phyloP scores from a whole-genome alignment of 2,888 invertebrate genomes.

The Metalampra italica region DNA sequence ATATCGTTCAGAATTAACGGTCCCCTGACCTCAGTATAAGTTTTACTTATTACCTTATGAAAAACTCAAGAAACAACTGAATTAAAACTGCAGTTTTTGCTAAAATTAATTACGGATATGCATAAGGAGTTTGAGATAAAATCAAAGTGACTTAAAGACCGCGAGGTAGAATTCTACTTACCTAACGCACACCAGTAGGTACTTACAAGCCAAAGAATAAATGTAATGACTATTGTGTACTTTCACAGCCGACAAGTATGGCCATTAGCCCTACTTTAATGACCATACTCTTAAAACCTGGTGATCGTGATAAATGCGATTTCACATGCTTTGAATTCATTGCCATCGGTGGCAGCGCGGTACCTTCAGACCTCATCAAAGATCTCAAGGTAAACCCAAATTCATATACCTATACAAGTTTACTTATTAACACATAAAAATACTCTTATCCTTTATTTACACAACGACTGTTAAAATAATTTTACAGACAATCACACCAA shows the following conservation, averaged over 20 bases:
- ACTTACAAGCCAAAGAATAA: too few relatives aligned
- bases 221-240: neutral
- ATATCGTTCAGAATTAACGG: too few relatives aligned
- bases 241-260: slow-evolving; percentile 43
- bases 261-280: slow-evolving; percentile 46
- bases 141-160: too few relatives aligned
- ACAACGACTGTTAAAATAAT: neutral
- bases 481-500: slow-evolving; percentile 36
- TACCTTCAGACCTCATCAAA: slow-evolving; percentile 34
- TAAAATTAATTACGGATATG: too few relatives aligned
- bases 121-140: too few relatives aligned
- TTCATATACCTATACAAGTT: neutral
- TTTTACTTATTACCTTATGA: too few relatives aligned
- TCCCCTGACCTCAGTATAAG: too few relatives aligned
- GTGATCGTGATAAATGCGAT: slow-evolving; percentile 36
- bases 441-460: neutral
- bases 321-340: slow-evolving; percentile 43
- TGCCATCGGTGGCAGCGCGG: slow-evolving; percentile 47
- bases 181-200: too few relatives aligned
- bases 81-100: too few relatives aligned
- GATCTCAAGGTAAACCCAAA: slow-evolving; percentile 40
- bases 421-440: neutral
- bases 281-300: slow-evolving; percentile 36
- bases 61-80: too few relatives aligned
- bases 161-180: neutral